Conservation (phyloP, 2,113 vertebrate genomes). For the Clarias gariepinus region DNA sequence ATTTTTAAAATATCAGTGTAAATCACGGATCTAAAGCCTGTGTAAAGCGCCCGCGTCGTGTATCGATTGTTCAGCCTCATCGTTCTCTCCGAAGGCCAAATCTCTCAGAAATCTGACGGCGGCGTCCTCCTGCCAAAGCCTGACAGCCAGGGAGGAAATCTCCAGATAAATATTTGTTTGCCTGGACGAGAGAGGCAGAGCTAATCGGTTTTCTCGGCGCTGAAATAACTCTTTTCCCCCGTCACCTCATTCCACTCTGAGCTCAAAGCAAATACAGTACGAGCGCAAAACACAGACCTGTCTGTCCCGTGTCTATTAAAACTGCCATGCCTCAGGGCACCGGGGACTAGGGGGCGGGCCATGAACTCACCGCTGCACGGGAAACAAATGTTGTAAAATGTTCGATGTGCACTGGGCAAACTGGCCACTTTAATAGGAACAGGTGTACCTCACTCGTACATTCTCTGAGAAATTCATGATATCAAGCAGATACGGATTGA, state of each 20-base stretch:
- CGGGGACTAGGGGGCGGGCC: not conserved
- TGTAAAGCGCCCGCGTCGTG: not conserved
- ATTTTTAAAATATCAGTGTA: not conserved
- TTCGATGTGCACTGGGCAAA: not conserved
- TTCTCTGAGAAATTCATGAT: not conserved
- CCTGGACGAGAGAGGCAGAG: constrained; percentile 52
- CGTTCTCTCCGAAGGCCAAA: constrained; percentile 13
- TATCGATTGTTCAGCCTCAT: constrained; percentile 5
- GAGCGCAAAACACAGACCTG: not conserved
- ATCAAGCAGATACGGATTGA: not conserved
- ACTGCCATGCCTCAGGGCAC: not conserved
- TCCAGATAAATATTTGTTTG: constrained; percentile 54
- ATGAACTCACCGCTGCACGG: not conserved
- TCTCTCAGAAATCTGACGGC: constrained; percentile 11
- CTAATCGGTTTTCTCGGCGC: constrained; percentile 54
- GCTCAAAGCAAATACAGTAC: not conserved
- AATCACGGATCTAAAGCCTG: not conserved
- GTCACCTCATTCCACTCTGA: constrained; percentile 6
- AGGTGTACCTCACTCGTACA: not conserved
- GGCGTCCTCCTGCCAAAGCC: constrained; percentile 22
- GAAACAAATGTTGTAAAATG: not conserved
- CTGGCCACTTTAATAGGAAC: not conserved
- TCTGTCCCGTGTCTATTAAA: not conserved
- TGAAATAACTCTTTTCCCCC: constrained; percentile 16
- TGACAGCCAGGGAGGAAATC: constrained; percentile 30